These are phyloP conservation scores for Chrosomus eos DNA, from an alignment of 2,797 vertebrate species.

Conservation along the genomic window DNA sequence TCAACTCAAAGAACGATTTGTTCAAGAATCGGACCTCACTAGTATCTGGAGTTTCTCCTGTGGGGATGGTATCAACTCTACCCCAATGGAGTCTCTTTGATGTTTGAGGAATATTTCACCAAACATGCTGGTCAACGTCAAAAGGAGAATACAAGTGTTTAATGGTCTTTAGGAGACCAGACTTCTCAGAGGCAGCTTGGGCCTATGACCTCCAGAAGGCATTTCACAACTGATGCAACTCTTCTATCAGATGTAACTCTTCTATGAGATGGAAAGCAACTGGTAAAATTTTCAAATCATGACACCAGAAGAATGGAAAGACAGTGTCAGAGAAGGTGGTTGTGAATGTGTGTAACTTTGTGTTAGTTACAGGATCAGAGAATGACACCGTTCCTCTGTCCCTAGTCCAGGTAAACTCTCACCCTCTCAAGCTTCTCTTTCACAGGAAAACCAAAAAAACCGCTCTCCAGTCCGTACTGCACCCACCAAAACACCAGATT, in stretches of 20 bases:
- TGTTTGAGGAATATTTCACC: not conserved
- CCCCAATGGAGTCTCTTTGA: not conserved
- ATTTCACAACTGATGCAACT: not conserved
- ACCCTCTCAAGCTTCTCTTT: not conserved
- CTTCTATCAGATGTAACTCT: not conserved
- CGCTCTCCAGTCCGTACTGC: constrained; percentile 4
- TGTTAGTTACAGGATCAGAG: constrained; percentile 3
- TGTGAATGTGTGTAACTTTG: not conserved
- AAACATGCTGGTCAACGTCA: not conserved
- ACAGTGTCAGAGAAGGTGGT: not conserved
- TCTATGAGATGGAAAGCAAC: not conserved
- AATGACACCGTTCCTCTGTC: not conserved
- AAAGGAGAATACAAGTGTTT: not conserved
- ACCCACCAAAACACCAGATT: not conserved
- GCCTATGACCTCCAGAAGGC: not conserved
- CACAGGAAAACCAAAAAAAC: not conserved
- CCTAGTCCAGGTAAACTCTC: not conserved
- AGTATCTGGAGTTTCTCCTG: not conserved
- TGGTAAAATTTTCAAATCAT: constrained; percentile 11
- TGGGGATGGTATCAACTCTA: not conserved
- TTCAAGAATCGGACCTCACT: not conserved
- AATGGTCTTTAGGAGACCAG: not conserved
- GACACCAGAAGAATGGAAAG: constrained; percentile 22
- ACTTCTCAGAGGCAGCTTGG: not conserved
- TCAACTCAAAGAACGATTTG: not conserved